Conservation (phyloP, 2,797 vertebrate genomes). For the Rhinichthys osculus region DNA sequence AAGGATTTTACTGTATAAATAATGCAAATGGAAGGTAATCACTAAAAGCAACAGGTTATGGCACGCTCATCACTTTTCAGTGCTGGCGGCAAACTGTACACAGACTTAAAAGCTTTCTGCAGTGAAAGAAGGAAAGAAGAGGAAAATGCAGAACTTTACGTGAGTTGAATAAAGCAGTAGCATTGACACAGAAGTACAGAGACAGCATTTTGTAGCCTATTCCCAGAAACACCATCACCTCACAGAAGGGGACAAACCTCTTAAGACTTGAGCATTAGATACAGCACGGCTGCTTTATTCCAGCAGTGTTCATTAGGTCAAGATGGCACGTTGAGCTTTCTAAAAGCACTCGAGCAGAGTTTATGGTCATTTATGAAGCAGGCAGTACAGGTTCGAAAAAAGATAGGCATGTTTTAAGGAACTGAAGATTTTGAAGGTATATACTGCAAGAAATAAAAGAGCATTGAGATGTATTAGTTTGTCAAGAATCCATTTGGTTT, state of each 20-base stretch:
- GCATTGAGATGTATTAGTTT: background rate
- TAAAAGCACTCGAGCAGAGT: constrained; percentile 33
- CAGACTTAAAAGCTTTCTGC: constrained; percentile 75
- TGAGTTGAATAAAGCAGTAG: constrained; percentile 27
- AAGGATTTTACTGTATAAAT: constrained; percentile 77
- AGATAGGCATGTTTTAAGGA: background rate
- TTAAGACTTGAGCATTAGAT: constrained; percentile 64
- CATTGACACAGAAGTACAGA: constrained; percentile 47
- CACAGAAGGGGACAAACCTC: constrained; percentile 60
- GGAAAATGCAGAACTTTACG: constrained; percentile 24
- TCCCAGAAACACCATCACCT: constrained; percentile 67
- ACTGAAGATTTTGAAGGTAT: background rate
- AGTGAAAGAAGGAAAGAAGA: constrained; percentile 65
- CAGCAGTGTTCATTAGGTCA: constrained; percentile 34
- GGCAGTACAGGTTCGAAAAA: background rate
- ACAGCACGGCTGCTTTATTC: constrained; percentile 55
- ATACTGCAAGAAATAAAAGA: background rate
- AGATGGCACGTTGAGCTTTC: constrained; percentile 5
- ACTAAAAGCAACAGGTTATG: constrained; percentile 65
- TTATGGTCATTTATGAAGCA: constrained; percentile 20
- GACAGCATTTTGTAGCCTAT: constrained; percentile 64
- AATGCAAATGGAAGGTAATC: constrained; percentile 73
- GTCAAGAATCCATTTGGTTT: background rate
- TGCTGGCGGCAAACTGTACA: constrained; percentile 55
- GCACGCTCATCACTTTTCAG: constrained; percentile 65